phyloP scores from a whole-genome alignment of 2,888 invertebrate species.

The Theretra japonica region DNA sequence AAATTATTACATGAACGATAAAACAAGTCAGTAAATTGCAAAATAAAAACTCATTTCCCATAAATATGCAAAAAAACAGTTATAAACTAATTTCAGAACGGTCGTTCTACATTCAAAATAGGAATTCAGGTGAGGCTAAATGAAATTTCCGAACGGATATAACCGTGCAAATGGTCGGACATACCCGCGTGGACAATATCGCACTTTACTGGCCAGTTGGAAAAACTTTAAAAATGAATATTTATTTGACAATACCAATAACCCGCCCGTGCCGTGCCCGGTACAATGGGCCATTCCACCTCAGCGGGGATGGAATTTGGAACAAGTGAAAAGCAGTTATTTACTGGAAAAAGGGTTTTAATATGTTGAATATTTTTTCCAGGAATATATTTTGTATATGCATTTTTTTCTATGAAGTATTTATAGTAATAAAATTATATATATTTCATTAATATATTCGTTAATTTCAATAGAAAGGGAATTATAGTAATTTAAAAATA shows the following conservation, averaged over 20 bases:
- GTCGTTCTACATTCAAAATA: neutral
- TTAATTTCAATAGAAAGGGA: too few relatives aligned
- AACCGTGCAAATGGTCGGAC: conserved; percentile 19
- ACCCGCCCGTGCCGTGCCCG: conserved; percentile 44
- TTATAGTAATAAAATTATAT: too few relatives aligned
- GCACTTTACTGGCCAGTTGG: conserved; percentile 11
- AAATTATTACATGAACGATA: neutral
- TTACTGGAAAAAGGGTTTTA: too few relatives aligned
- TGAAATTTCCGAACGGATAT: conserved; percentile 10
- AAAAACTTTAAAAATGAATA: conserved; percentile 54
- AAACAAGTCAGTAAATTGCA: neutral
- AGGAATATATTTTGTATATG: too few relatives aligned
- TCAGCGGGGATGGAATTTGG: conserved; percentile 27
- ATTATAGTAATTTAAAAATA: too few relatives aligned
- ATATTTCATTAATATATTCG: too few relatives aligned
- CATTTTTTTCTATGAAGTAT: too few relatives aligned
- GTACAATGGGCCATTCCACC: conserved; percentile 57
- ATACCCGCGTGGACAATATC: neutral
- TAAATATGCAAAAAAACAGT: neutral
- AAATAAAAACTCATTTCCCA: neutral
- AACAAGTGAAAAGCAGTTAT: neutral
- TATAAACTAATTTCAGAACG: neutral
- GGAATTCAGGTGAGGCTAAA: conserved; percentile 16
- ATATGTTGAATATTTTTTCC: too few relatives aligned
- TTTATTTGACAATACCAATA: conserved; percentile 63